Evolutionary conservation across 2,797 vertebrate genomes (phyloP), one percentile per base, ranked within the genome.

Genomic region (Siniperca undulata): DNA sequence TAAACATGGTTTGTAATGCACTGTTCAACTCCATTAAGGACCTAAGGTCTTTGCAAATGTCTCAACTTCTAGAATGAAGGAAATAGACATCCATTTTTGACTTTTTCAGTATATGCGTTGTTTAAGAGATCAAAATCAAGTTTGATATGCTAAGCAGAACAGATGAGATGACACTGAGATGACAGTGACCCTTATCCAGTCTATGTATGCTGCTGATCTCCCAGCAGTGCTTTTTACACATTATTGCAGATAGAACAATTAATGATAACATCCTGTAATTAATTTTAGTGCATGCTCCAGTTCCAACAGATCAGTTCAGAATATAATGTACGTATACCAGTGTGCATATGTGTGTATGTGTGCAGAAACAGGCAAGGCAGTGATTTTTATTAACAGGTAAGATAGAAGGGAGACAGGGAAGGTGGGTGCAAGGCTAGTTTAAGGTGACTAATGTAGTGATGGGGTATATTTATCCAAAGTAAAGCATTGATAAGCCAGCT

Each of bases 191-290:
- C 53, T 78, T 70, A 59, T 83, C 73, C 30, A 30, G 30, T 69
- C 9, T 66, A 38, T 30, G 38, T 0, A 7, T 59, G 67, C 71
- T 64, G 58, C 84, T 72, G 59, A 80, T 70, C 44, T 80, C 77
- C 42, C 78, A 52, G 36, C 77, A 81, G 66, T 48, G 62, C 74
- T 77, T 90, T 90, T 86, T 80, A 78, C 79, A 73, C 50, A 2
- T 68, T 77, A 87, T 89, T 83, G 79, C 80, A 74, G 78, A 79
- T 38, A 38, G 59, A 40, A 59, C 67, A 86, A 86, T 87, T 88
- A 89, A 78, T 82, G 86, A 86, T 85, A 86, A 85, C 77, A 85
- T 85, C 74, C 78, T 77, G 27, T 83, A 78, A 89, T 89, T 87
- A 84, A 86, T 88, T 75, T 86, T 70, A 90, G 86, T 84, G 79